Evolutionary conservation across 2,888 invertebrate genomes (phyloP), one percentile per base, ranked within the genome.

Genomic region (Dyspetes luteomarginatus): DNA sequence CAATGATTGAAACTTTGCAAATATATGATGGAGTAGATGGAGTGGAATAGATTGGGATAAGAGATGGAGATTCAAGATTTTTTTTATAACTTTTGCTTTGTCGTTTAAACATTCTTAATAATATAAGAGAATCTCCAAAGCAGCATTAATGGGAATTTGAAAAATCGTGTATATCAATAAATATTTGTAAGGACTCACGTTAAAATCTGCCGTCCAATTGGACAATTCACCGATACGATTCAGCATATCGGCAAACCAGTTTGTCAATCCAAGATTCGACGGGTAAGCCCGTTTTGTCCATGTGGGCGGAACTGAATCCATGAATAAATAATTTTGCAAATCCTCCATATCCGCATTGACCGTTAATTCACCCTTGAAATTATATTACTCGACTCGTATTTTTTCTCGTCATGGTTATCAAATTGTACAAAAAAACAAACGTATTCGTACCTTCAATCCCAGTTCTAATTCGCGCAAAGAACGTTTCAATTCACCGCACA

Each of bases 331-430:
- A 88, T 96, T 95, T 93, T 97, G 96, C 72, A 98, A 92, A 5
- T 94, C 94, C 90, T 99, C 98, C 98, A 98, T 98, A 84, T 97
- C 96, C 1, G 95, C 94, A 69, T 98, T 98, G 84, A 98, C 98
- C 0, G 98, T 98, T 85, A 98, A 91, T 92, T 98, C 98, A 68
- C 98, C 98, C 96, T 97, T 45, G 4, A 73, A 64, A 17, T 48
- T 48, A 17, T 4, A 48, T 7, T 3, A 15, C 45, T 24, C 17
- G 3, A 15, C 30, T 4, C 4, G 4, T 15, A 60, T 22, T 19
- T 9, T 2, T 50, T 48, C 48, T 67, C 24, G 58, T 56, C n/a
- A 48, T 0, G 12, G 1, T 22, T 17, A 19, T 48, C 55, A 15
- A 12, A 28, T 50, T 68, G 30, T 50, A 43, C 30, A 48, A 56